A percentile compares a stretch with the other conserved stretches of the same genome.
These are phyloP conservation scores for Oryzias dopingdopingensis DNA, from an alignment of 2,797 vertebrate species.

Conservation along the genomic window DNA sequence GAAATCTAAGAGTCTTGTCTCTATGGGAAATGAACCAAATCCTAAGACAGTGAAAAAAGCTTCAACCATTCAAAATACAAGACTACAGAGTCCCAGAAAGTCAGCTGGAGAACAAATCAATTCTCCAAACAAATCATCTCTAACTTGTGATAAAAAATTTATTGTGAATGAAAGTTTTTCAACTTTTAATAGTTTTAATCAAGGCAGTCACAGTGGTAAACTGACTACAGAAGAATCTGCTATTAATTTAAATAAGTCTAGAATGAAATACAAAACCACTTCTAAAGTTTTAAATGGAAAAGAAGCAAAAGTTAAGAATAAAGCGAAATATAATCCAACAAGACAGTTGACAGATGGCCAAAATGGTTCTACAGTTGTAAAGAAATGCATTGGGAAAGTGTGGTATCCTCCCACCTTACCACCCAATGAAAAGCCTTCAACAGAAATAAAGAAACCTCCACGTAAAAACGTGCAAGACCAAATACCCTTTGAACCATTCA, in stretches of 20 bases:
- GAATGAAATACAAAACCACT: no score
- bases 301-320: constrained; percentile 20
- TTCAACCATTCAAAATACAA: neutral
- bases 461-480: constrained; percentile 20
- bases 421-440: constrained; percentile 6
- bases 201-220: neutral
- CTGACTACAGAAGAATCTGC: constrained; percentile 13
- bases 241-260: neutral
- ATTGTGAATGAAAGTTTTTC: constrained; percentile 2
- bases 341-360: neutral
- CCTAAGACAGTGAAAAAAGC: neutral
- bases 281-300: constrained; percentile 14
- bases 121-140: neutral
- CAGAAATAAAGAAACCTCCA: neutral
- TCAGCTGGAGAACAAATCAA: neutral
- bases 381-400: constrained; percentile 26
- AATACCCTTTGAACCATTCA: constrained; percentile 14
- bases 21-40: neutral
- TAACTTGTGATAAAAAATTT: neutral
- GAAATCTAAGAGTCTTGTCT: neutral
- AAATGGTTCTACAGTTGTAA: neutral
- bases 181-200: neutral
- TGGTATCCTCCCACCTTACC: constrained; percentile 51
- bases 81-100: neutral
- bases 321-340: neutral